Evolutionary conservation across 2,888 invertebrate genomes (phyloP).

Genomic region (Heliconius cydno): DNA sequence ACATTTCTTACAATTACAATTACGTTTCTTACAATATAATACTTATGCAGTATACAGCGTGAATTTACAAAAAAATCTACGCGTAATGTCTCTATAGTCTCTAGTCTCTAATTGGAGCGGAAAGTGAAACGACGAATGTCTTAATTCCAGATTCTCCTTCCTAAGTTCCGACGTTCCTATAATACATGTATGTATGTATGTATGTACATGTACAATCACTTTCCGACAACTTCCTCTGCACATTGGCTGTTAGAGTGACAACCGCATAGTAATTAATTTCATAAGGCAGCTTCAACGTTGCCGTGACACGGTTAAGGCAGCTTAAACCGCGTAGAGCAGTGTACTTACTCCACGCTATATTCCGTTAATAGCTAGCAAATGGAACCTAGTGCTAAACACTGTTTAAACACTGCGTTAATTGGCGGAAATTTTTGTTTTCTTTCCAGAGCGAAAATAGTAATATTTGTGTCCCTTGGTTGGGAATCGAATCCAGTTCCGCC

Average conservation of each 20-base stretch:
- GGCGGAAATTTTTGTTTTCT: background rate
- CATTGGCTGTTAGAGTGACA: background rate
- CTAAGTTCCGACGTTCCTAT: no score
- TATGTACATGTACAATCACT: background rate
- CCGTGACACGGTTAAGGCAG: background rate
- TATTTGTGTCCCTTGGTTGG: background rate
- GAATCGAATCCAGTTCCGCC: background rate
- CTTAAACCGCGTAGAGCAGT: background rate
- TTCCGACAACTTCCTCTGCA: background rate
- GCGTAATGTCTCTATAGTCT: no score
- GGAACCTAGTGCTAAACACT: background rate
- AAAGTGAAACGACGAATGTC: no score
- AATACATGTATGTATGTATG: background rate
- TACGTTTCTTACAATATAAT: no score
- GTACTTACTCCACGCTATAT: background rate
- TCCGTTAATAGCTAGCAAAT: no score
- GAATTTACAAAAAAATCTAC: no score
- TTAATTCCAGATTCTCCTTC: no score
- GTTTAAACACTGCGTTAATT: background rate
- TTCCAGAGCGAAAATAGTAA: background rate
- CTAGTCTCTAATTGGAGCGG: no score
- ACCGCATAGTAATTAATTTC: slow-evolving; percentile 12
- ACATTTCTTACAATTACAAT: no score
- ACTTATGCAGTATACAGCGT: no score
- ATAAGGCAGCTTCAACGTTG: background rate